phyloP scores from a whole-genome alignment of 2,888 invertebrate species.

The Schizotus pectinicornis region DNA sequence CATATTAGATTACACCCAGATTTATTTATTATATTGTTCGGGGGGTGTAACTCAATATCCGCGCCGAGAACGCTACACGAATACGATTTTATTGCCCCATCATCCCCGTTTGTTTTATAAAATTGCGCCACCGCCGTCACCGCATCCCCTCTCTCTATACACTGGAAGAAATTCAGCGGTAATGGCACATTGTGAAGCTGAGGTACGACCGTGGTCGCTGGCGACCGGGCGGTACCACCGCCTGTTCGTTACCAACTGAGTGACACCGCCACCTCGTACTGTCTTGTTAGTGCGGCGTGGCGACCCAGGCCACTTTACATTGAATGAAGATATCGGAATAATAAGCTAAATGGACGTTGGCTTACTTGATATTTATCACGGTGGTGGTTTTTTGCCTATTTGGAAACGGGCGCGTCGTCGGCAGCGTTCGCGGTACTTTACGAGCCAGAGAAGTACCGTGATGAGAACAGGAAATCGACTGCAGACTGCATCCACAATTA shows the following conservation, averaged over 20 bases:
- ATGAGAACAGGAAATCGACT: conserved; percentile 42
- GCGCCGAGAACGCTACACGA: conserved; percentile 52
- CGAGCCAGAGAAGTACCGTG: conserved; percentile 15
- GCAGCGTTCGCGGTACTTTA: conserved; percentile 13
- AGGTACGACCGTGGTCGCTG: conserved; percentile 54
- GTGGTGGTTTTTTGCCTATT: conserved; percentile 25
- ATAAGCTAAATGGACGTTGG: conserved; percentile 56
- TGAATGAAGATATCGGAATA: conserved; percentile 60
- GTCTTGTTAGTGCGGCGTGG: conserved; percentile 57
- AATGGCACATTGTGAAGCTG: conserved; percentile 67
- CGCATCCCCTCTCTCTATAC: not conserved
- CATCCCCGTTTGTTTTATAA: conserved; percentile 29
- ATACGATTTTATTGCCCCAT: conserved; percentile 49
- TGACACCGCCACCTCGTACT: conserved; percentile 59
- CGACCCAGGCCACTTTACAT: conserved; percentile 56
- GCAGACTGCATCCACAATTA: not conserved
- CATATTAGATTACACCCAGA: conserved; percentile 55
- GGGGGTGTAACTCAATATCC: conserved; percentile 55
- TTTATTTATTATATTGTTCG: conserved; percentile 56
- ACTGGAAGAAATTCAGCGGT: conserved; percentile 26
- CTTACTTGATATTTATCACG: conserved; percentile 46
- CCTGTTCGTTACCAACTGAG: conserved; percentile 56
- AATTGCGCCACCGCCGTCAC: not conserved
- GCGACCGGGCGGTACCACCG: conserved; percentile 53
- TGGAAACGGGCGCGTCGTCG: conserved; percentile 15